These are phyloP conservation scores for Ophion costatus DNA, from an alignment of 2,888 invertebrate genomes.

Conservation along the genomic window DNA sequence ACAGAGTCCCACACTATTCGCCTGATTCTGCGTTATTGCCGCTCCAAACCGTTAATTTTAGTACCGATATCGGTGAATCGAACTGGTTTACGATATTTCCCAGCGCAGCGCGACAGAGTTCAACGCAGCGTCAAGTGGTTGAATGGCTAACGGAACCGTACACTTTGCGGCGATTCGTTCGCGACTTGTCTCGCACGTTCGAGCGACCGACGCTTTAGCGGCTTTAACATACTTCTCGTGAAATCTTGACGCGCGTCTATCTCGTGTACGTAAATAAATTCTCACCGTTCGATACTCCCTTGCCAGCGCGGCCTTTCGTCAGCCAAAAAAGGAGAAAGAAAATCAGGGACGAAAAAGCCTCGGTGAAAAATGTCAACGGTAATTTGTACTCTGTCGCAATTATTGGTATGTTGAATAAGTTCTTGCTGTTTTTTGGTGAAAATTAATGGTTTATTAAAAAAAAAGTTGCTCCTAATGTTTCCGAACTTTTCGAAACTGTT, in stretches of 20 bases:
- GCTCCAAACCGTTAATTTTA: conserved; percentile 14
- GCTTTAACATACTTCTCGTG: conserved; percentile 36
- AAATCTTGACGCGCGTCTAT: conserved; percentile 6
- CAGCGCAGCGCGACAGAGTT: background rate
- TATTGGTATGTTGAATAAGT: too few relatives aligned
- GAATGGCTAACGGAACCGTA: conserved; percentile 43
- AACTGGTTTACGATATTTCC: conserved; percentile 17
- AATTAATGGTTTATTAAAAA: too few relatives aligned
- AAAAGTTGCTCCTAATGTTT: too few relatives aligned
- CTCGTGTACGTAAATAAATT: conserved; percentile 8
- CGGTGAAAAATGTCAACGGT: background rate
- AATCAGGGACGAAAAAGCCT: background rate
- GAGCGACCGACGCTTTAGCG: background rate
- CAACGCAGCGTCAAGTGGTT: conserved; percentile 2
- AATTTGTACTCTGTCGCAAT: too few relatives aligned
- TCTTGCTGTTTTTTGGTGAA: too few relatives aligned
- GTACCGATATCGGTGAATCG: conserved; percentile 12
- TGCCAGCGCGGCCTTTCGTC: too few relatives aligned
- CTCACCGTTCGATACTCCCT: background rate
- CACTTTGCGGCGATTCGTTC: conserved; percentile 9
- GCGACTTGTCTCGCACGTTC: conserved; percentile 24
- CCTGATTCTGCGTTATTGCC: conserved; percentile 6
- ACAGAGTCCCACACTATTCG: conserved; percentile 59
- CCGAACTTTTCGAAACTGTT: too few relatives aligned
- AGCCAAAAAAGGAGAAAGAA: too few relatives aligned